Conservation (phyloP, 2,797 vertebrate species). For the Petrocephalus schoutedeni region DNA sequence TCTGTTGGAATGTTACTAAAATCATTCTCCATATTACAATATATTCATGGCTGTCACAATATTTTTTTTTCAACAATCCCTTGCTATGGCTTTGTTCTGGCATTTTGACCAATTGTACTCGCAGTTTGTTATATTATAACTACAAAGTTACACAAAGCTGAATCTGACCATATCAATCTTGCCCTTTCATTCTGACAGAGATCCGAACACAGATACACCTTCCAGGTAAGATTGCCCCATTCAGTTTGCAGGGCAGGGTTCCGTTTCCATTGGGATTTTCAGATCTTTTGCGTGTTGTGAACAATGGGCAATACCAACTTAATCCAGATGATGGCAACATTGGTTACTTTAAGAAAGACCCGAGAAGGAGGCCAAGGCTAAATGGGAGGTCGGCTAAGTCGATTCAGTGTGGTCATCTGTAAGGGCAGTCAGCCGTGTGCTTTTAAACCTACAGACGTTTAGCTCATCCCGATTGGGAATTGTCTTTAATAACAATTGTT, state of each 20-base stretch:
- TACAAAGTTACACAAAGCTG: background rate
- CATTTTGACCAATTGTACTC: background rate
- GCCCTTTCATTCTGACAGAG: slow-evolving; percentile 43
- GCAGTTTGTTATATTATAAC: background rate
- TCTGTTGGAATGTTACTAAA: background rate
- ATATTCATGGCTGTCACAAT: background rate
- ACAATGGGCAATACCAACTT: background rate
- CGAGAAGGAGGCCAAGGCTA: slow-evolving; percentile 13
- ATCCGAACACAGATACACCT: slow-evolving; percentile 60
- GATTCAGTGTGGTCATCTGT: background rate
- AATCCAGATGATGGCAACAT: slow-evolving; percentile 14
- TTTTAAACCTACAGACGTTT: background rate
- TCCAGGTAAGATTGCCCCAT: slow-evolving; percentile 48
- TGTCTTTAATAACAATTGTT: background rate
- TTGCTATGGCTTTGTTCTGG: background rate
- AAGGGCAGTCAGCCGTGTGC: too few relatives aligned
- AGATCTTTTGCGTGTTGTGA: background rate
- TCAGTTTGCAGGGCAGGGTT: background rate
- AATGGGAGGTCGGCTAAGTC: background rate
- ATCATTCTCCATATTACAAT: background rate
- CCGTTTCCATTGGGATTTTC: background rate
- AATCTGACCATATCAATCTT: background rate
- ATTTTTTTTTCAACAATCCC: background rate
- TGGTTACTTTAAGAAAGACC: background rate
- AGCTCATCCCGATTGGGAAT: background rate